These are phyloP conservation scores for Hemibagrus guttatus DNA, from an alignment of 2,797 vertebrate species.

Conservation along the genomic window DNA sequence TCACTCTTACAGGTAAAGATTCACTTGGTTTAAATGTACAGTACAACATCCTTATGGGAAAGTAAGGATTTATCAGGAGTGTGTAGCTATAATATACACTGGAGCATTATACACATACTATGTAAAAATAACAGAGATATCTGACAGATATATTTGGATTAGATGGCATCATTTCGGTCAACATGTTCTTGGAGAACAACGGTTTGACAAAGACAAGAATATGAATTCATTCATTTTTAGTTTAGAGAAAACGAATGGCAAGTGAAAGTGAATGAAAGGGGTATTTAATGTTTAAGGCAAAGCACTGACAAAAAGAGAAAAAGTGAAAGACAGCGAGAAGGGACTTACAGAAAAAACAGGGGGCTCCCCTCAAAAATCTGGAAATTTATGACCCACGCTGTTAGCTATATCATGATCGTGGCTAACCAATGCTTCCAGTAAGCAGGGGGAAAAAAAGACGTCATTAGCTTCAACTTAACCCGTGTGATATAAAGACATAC, in stretches of 20 bases:
- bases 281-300: slow-evolving; percentile 7
- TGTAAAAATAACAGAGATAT: neutral
- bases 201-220: neutral
- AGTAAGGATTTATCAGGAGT: neutral
- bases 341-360: slow-evolving; percentile 26
- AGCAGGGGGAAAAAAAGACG: neutral
- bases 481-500: neutral
- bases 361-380: slow-evolving; percentile 38
- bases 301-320: slow-evolving; percentile 1
- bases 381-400: slow-evolving; percentile 48
- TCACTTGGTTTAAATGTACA: neutral
- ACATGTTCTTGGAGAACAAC: neutral
- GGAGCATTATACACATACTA: neutral
- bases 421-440: slow-evolving; percentile 35
- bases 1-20: neutral
- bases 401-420: neutral
- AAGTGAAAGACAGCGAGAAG: slow-evolving; percentile 1
- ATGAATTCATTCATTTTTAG: neutral
- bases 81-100: neutral
- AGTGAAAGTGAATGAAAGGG: slow-evolving; percentile 7
- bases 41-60: neutral
- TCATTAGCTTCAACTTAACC: neutral
- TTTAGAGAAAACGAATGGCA: neutral
- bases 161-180: neutral
- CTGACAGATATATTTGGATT: neutral